phyloP scores from a whole-genome alignment of 2,888 invertebrate species.

The Catocala nupta region DNA sequence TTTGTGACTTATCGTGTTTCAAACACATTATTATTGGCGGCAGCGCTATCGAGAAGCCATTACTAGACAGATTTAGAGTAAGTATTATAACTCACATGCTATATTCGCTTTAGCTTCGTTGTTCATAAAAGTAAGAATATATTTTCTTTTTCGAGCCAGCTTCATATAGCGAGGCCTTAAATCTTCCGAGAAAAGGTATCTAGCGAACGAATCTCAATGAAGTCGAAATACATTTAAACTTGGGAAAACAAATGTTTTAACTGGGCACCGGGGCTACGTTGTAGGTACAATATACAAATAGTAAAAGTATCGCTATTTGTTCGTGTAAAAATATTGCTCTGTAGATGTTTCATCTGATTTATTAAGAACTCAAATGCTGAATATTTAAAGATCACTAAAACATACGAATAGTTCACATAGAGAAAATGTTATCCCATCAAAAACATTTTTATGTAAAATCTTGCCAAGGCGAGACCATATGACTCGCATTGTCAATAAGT shows the following conservation, averaged over 20 bases:
- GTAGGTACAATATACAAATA: slow-evolving; percentile 6
- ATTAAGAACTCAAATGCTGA: slow-evolving; percentile 9
- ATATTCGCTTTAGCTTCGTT: slow-evolving; percentile 6
- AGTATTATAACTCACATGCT: slow-evolving; percentile 49
- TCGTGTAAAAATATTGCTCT: slow-evolving; percentile 1
- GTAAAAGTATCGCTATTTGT: slow-evolving; percentile 2
- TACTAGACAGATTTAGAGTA: slow-evolving; percentile 65
- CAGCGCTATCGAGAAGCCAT: slow-evolving; percentile 62
- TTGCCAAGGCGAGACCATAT: too few relatives aligned
- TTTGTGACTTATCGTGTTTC: slow-evolving; percentile 70
- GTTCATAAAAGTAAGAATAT: slow-evolving; percentile 13
- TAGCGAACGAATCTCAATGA: slow-evolving; percentile 12
- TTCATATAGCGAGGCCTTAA: slow-evolving; percentile 13
- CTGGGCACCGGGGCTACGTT: background rate
- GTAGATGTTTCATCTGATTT: slow-evolving; percentile 1
- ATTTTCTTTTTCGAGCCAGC: slow-evolving; percentile 19
- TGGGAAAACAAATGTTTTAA: background rate
- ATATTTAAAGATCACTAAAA: slow-evolving; percentile 9
- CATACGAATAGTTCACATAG: too few relatives aligned
- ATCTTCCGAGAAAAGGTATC: slow-evolving; percentile 20
- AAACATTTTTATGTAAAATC: too few relatives aligned
- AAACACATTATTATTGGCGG: slow-evolving; percentile 67
- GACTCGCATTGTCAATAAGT: too few relatives aligned
- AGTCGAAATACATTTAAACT: slow-evolving; percentile 11
- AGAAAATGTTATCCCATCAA: too few relatives aligned